Conservation (phyloP, 1,140 invertebrate species). For the Cotesia typhae region DNA sequence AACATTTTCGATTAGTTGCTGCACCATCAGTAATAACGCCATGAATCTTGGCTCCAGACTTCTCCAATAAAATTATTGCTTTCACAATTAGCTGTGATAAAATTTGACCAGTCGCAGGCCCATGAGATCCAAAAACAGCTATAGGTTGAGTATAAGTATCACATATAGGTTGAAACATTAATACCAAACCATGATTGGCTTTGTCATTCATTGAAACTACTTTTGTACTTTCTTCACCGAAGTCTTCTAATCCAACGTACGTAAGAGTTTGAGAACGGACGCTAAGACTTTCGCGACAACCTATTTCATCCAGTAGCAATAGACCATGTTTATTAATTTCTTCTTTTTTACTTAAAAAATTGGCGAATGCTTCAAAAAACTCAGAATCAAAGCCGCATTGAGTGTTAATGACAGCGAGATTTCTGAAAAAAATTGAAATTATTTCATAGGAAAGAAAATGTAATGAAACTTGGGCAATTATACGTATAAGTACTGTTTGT, state of each 20-base stretch:
- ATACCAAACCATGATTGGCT: constrained; percentile 35
- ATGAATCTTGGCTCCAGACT: constrained; percentile 23
- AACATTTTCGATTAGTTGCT: constrained; percentile 25
- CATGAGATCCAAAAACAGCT: constrained; percentile 37
- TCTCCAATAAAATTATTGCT: constrained; percentile 35
- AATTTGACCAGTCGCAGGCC: constrained; percentile 27
- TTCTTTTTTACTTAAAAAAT: constrained; percentile 25
- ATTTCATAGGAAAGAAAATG: too few species aligned
- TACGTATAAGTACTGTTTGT: background rate
- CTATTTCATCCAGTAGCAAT: constrained; percentile 38
- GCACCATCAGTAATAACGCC: constrained; percentile 21
- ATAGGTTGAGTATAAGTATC: constrained; percentile 33
- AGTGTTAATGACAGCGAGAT: constrained; percentile 26
- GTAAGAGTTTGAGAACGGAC: constrained; percentile 26
- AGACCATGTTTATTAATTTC: constrained; percentile 33
- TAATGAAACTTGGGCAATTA: background rate
- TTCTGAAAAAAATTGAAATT: constrained; percentile 25
- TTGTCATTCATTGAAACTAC: constrained; percentile 16
- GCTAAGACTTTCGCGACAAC: constrained; percentile 32
- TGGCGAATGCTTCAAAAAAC: constrained; percentile 35
- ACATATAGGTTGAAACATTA: constrained; percentile 35
- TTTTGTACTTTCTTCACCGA: constrained; percentile 25
- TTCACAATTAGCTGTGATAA: constrained; percentile 35
- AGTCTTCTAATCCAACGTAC: constrained; percentile 32
- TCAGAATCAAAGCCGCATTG: constrained; percentile 35